Evolutionary conservation across 2,888 invertebrate species (phyloP).

Genomic region (Chaetogeoica ovagalla): DNA sequence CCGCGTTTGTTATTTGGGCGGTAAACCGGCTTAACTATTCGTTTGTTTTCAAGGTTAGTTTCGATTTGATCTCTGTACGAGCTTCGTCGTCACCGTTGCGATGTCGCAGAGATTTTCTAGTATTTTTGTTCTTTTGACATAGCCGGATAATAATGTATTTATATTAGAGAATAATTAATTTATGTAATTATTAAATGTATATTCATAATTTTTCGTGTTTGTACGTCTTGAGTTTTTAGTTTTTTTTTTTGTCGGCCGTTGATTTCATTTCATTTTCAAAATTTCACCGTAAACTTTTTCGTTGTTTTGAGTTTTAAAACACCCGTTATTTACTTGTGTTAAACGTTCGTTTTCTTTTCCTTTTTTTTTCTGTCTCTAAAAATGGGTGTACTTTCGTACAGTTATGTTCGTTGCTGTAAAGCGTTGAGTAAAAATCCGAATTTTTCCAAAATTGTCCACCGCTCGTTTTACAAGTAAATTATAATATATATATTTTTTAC

Average conservation of each 20-base stretch:
- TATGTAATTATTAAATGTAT: too few species aligned
- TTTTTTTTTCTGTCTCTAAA: not conserved
- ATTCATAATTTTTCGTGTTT: too few species aligned
- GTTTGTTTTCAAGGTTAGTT: constrained; percentile 13
- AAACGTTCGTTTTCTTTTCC: not conserved
- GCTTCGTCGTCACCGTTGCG: too few species aligned
- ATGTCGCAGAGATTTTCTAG: too few species aligned
- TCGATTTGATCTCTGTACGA: not conserved
- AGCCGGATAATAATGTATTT: too few species aligned
- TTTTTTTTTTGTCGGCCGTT: not conserved
- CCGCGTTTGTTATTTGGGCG: not conserved
- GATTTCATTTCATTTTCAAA: not conserved
- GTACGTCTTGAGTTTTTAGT: too few species aligned
- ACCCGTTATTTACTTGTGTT: too few species aligned
- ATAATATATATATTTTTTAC: not conserved
- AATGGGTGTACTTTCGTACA: constrained; percentile 3
- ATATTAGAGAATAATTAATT: too few species aligned
- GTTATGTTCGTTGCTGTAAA: constrained; percentile 16
- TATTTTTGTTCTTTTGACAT: too few species aligned
- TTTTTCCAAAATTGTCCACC: constrained; percentile 13
- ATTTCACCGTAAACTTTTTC: too few species aligned
- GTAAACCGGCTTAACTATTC: not conserved
- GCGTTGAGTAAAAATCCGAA: constrained; percentile 8
- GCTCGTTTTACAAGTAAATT: constrained; percentile 38
- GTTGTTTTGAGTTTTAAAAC: not conserved